phyloP scores from a whole-genome alignment of 2,888 invertebrate species.

The Creontiades dilutus region DNA sequence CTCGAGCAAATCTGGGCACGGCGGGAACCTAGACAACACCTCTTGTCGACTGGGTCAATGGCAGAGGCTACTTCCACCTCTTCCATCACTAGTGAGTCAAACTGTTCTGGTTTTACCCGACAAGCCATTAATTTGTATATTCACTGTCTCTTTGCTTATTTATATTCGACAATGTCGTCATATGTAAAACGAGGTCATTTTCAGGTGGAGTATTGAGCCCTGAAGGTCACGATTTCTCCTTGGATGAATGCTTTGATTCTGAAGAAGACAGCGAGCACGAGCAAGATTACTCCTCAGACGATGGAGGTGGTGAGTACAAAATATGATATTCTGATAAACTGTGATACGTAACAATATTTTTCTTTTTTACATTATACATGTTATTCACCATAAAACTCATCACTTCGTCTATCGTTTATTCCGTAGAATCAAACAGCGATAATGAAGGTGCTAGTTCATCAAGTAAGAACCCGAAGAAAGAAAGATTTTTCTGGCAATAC shows the following conservation, averaged over 20 bases:
- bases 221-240: conserved; percentile 88
- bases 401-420: not conserved
- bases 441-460: conserved; percentile 76
- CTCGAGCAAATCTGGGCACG: conserved; percentile 92
- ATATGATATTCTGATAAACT: not conserved
- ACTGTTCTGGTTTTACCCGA: too few species aligned
- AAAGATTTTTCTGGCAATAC: conserved; percentile 98
- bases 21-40: conserved; percentile 91
- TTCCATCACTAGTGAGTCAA: conserved; percentile 83
- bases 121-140: too few species aligned
- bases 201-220: conserved; percentile 88
- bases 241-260: conserved; percentile 91
- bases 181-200: conserved; percentile 66
- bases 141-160: too few species aligned
- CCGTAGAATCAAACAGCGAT: conserved; percentile 77
- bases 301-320: conserved; percentile 79
- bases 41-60: conserved; percentile 89
- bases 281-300: conserved; percentile 91
- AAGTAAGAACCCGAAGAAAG: conserved; percentile 82
- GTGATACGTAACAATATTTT: not conserved
- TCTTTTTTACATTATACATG: not conserved
- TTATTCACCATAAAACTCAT: not conserved
- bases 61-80: conserved; percentile 92
- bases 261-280: conserved; percentile 93
- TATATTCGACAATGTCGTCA: too few species aligned